phyloP scores from a whole-genome alignment of 2,113 vertebrate genomes.

The Ictidomys tridecemlineatus region DNA sequence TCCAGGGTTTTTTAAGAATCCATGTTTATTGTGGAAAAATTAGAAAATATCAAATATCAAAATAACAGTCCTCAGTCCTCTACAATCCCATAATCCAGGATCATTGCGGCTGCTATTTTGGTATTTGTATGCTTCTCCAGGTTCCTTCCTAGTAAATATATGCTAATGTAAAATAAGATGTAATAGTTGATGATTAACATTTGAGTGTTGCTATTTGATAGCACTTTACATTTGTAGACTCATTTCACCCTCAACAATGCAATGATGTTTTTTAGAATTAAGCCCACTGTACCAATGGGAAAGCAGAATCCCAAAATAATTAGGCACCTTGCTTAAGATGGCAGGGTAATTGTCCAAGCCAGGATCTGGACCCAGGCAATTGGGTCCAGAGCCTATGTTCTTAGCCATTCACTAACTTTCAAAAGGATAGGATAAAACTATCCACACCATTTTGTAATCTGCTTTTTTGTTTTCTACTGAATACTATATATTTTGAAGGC shows the following conservation, averaged over 20 bases:
- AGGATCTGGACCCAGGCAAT: background rate
- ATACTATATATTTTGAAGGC: background rate
- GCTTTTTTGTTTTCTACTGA: background rate
- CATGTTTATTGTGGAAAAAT: background rate
- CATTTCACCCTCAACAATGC: slow-evolving; percentile 9
- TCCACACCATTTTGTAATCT: background rate
- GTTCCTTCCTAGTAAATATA: background rate
- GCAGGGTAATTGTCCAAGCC: background rate
- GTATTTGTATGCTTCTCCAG: background rate
- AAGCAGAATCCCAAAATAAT: background rate
- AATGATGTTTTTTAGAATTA: background rate
- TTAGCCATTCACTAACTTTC: background rate
- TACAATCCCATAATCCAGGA: background rate
- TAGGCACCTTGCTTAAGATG: background rate
- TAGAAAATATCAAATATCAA: background rate
- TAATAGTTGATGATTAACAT: background rate
- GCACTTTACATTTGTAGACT: background rate
- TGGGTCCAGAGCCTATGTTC: background rate
- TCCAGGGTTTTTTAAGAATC: background rate
- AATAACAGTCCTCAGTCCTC: background rate
- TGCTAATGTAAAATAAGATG: background rate
- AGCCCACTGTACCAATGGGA: background rate
- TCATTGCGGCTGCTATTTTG: background rate
- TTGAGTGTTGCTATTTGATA: background rate
- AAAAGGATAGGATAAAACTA: background rate